phyloP scores from a whole-genome alignment of 2,888 invertebrate species.

The Maniola hyperantus region DNA sequence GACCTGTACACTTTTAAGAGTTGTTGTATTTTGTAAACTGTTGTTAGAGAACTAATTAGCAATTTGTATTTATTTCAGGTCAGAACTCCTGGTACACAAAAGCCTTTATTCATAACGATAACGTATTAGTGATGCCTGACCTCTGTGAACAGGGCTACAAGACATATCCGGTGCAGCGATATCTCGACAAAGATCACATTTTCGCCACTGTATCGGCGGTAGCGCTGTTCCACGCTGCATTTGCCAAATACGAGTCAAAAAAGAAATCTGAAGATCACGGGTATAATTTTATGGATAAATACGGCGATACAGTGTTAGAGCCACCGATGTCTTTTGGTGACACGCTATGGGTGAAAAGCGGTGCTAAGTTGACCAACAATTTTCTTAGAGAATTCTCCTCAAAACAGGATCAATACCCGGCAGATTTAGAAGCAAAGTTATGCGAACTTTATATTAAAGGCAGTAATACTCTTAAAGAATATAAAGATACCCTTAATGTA shows the following conservation, averaged over 20 bases:
- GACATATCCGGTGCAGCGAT: conserved; percentile 44
- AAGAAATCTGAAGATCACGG: conserved; percentile 40
- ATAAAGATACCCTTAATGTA: conserved; percentile 58
- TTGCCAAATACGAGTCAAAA: conserved; percentile 57
- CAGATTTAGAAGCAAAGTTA: conserved; percentile 51
- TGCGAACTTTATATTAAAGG: conserved; percentile 50
- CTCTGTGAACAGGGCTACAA: conserved; percentile 57
- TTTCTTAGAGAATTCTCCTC: conserved; percentile 56
- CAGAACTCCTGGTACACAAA: conserved; percentile 57
- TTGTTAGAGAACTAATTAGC: too few species aligned
- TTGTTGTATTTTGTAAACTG: too few species aligned
- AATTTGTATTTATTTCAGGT: conserved; percentile 45
- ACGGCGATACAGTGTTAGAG: conserved; percentile 52
- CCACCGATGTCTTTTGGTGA: conserved; percentile 50
- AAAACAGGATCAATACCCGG: conserved; percentile 45
- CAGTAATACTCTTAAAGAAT: conserved; percentile 53
- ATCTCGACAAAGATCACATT: conserved; percentile 56
- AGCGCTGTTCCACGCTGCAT: conserved; percentile 67
- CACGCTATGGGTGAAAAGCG: conserved; percentile 56
- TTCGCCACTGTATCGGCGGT: conserved; percentile 49
- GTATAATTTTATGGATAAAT: conserved; percentile 51
- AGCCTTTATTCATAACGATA: conserved; percentile 57
- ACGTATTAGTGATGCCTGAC: conserved; percentile 66
- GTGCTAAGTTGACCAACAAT: conserved; percentile 57
- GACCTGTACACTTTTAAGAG: too few species aligned